Evolutionary conservation across 2,797 vertebrate genomes (phyloP), one percentile per base, ranked within the genome.

Genomic region (Simalia tracyae): DNA sequence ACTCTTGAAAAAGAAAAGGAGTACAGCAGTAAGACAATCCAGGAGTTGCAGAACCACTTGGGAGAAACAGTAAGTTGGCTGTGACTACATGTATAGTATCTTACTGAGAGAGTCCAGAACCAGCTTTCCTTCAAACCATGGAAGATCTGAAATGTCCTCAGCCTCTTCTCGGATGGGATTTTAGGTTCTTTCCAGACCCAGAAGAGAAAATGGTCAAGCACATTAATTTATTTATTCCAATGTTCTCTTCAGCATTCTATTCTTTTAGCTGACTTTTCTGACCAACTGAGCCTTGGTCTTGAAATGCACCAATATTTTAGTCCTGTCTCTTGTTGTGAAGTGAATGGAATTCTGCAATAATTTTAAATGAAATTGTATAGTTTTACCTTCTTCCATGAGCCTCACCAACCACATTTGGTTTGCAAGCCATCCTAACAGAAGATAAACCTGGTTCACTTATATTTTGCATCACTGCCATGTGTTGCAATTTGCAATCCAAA

Each of bases 31-130:
- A 95, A 95, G 93, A 94, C 95, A 0, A 95, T 97, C 0, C 96
- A 98, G 95, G 90, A 93, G 0, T 94, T 98, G 87, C 97, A 97
- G 97, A 97, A 97, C 89, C 97, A 97, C 88, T 98, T 98, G 94
- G 98, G 97, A 54, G 97, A 98, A 93, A 98, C 98, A 98, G 98
- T 98, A 92, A 7, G 63, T 12, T 7, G 89, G 24, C 24, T 8
- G 36, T 4, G 36, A 11, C 22, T 81, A 46, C 19, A 46, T 46
- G 42, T 9, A 81, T 46, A 46, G 19, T 46, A 24, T 24, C 4
- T 81, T 81, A 81, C 9, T 24, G 42, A 76, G 72, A 46, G 68
- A 72, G 15, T 76, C 68, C 17, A 81, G 22, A 81, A 81, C 22
- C 76, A 46, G 9, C 36, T 81, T 81, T 46, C 36, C 36, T 24